Conservation (phyloP, 2,888 invertebrate species). For the Acanthosepion lycidas region DNA sequence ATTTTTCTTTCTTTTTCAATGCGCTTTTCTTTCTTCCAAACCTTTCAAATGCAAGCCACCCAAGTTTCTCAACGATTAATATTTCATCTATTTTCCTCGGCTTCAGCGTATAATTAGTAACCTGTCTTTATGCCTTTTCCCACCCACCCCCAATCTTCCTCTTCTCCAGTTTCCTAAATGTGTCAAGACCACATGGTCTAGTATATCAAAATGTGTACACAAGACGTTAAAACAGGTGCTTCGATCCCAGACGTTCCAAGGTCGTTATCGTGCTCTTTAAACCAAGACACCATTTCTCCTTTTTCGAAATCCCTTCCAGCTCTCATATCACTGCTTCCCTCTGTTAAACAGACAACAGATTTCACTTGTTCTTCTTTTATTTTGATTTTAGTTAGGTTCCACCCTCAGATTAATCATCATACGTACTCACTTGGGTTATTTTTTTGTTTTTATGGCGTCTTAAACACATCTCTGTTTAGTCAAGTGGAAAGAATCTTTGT, state of each 20-base stretch:
- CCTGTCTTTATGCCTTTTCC: neutral
- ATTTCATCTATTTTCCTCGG: no score
- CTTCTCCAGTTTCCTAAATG: neutral
- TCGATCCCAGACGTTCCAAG: constrained; percentile 33
- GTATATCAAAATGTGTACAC: constrained; percentile 15
- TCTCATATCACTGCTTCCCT: neutral
- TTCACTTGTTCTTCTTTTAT: neutral
- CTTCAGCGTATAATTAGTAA: neutral
- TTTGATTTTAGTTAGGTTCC: neutral
- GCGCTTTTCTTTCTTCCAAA: neutral
- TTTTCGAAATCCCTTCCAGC: neutral
- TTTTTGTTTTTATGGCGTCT: no score
- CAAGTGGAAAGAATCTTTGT: no score
- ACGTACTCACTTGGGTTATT: no score
- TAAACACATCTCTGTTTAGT: no score
- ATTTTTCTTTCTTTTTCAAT: neutral
- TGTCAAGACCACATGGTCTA: neutral
- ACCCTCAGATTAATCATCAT: no score
- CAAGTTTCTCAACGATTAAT: neutral
- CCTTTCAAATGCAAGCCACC: neutral
- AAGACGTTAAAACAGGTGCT: constrained; percentile 7
- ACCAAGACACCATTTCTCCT: neutral
- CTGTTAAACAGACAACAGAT: neutral
- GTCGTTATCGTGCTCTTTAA: neutral
- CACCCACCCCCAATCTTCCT: neutral